phyloP scores from a whole-genome alignment of 1,140 invertebrate species.

The Neodiprion virginianus region DNA sequence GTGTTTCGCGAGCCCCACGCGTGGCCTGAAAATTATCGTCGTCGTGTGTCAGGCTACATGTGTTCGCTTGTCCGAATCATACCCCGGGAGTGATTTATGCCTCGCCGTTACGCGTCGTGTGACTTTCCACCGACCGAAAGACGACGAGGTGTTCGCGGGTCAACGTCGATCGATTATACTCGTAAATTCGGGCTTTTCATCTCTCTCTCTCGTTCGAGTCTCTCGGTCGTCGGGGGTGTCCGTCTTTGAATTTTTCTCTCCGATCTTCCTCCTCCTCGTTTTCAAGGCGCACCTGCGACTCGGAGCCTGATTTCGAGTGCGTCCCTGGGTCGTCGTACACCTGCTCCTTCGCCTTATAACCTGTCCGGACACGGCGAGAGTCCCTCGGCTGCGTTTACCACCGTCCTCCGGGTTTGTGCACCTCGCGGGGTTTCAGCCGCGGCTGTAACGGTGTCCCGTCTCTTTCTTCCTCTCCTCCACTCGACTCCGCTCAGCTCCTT shows the following conservation, averaged over 20 bases:
- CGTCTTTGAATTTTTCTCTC: too few relatives aligned
- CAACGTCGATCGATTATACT: background rate
- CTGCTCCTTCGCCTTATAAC: background rate
- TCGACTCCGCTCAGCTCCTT: too few relatives aligned
- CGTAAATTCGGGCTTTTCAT: background rate
- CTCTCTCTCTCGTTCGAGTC: background rate
- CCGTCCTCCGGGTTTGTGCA: too few relatives aligned
- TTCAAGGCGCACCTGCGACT: too few relatives aligned
- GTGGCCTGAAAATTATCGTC: background rate
- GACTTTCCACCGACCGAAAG: too few relatives aligned
- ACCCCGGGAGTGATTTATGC: background rate
- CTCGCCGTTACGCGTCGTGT: background rate
- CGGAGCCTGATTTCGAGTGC: background rate
- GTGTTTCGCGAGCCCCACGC: background rate
- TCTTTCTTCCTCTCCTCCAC: too few relatives aligned
- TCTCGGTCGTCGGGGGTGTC: background rate
- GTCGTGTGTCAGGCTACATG: background rate
- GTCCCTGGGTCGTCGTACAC: slow-evolving; percentile 6
- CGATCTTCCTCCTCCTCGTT: too few relatives aligned
- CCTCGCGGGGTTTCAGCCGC: too few relatives aligned
- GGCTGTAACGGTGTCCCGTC: too few relatives aligned
- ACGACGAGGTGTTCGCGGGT: too few relatives aligned
- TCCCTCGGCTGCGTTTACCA: background rate
- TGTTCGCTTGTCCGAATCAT: background rate
- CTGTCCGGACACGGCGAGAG: background rate